Evolutionary conservation across 2,888 invertebrate genomes (phyloP), one percentile per base, ranked within the genome.

Genomic region (Elaeidobius kamerunicus): DNA sequence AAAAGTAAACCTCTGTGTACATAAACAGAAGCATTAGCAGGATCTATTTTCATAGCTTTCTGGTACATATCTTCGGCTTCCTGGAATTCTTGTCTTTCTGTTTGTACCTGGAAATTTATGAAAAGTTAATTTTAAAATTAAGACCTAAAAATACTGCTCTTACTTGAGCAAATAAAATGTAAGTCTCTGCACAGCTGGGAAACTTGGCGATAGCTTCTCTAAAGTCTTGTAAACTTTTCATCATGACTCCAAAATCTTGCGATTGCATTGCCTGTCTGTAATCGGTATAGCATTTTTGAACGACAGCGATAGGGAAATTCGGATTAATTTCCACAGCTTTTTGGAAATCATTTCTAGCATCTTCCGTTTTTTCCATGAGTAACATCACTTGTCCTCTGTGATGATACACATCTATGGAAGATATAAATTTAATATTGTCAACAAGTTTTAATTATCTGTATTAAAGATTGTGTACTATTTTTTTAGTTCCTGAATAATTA

Each of bases 211-310:
- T 77, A 14, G 88, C 83, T 55, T 80, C 77, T 65, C 88, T 82
- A 72, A 95, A 94, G 58, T 84, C 82, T 56, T 78, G 74, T 69
- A 89, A 78, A 1, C 86, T 85, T 63, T 80, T 76, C 63, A 82
- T 77, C 43, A 88, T 69, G 38, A 82, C 76, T 58, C 76, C 76
- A 52, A 80, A 75, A 69, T 72, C 66, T 59, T 70, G 68, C 1
- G 60, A 57, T 50, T 69, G 63, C 60, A 71, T 60, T 1, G 73
- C 72, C 50, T 68, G 65, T 50, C 71, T 82, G 69, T 92, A 94
- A 69, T 91, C 88, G 27, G 88, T 86, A 73, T 92, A 95, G 67
- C 90, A 89, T 73, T 91, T 93, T 71, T 96, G 96, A 45, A 91
- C 90, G 62, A 83, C 85, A 2, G 91, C 90, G 67, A 93, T 84